phyloP scores from a whole-genome alignment of 2,113 vertebrate species.

The Sula dactylatra region DNA sequence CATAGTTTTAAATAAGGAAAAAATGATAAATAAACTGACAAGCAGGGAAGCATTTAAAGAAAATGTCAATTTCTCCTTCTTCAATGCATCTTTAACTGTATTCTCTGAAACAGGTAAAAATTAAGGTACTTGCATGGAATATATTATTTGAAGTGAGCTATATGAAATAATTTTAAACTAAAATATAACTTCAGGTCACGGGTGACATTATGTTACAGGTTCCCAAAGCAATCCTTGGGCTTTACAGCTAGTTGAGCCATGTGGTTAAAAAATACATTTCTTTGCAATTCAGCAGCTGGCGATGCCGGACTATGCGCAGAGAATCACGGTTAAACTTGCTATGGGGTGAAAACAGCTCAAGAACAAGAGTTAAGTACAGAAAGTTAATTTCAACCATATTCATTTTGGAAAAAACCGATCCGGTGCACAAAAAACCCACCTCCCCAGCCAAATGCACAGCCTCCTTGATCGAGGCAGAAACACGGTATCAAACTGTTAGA shows the following conservation, averaged over 20 bases:
- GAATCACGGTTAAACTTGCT: background rate
- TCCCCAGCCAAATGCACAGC: background rate
- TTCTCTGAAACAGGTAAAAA: background rate
- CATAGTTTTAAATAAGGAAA: background rate
- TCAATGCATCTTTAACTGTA: background rate
- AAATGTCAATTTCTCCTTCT: background rate
- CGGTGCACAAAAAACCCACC: background rate
- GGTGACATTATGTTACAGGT: background rate
- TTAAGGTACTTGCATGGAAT: background rate
- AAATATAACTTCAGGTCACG: background rate
- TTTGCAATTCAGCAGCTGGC: background rate
- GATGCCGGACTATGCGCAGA: background rate
- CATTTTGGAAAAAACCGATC: background rate
- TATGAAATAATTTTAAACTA: background rate
- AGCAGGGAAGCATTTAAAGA: background rate
- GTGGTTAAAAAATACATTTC: background rate
- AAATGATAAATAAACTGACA: background rate
- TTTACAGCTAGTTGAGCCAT: background rate
- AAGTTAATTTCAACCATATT: background rate
- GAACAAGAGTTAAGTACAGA: no score
- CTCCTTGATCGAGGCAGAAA: background rate
- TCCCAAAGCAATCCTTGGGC: background rate
- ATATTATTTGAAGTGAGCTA: background rate
- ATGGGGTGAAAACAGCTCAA: background rate
- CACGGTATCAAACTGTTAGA: rapidly evolving